Evolutionary conservation across 2,797 vertebrate species (phyloP), one percentile per base, ranked within the genome.

Genomic region (Pteronotus mesoamericanus): DNA sequence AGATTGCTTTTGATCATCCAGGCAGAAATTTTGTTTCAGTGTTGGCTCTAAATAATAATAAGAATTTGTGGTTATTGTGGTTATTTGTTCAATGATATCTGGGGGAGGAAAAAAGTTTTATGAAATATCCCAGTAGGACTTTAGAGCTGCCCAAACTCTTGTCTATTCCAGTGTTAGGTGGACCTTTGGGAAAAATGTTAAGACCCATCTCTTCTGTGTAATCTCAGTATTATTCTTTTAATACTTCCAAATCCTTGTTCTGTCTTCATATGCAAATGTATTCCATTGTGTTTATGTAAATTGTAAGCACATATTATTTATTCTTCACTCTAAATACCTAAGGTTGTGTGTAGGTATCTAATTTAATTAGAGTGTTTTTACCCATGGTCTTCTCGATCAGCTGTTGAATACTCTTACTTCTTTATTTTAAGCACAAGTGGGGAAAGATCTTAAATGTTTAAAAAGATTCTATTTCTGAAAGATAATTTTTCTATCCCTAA

Each of bases 221-320:
- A 96, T 97, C 78, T 94, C 86, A 86, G 34, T 22, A 89, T 93
- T 97, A 97, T 51, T 97, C 34, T 91, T 91, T 96, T 95, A 96
- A 93, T 94, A 77, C 72, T 51, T 95, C 91, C 37, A 77, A 95
- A 97, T 95, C 88, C 71, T 37, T 96, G n/a, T 55, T 94, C 79
- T 84, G 86, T 68, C 95, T 94, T 91, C 68, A 94, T 69, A 96
- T 53, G 72, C 16, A 93, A 89, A 86, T 98, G 95, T 88, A 9
- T 18, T 75, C 37, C 51, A 85, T 22, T 77, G 71, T 8, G 0
- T 95, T 96, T 95, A 97, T 95, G 84, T 66, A 96, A 94, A 95
- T 57, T 77, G 92, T 15, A 5, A 12, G 59, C 46, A 46, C 24
- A 59, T 10, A 55, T 4, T 42, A 71, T 94, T 94, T 46, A 61